Base-by-base conservation (phyloP, 2,888 invertebrate genomes). In the Lysandra coridon region DNA sequence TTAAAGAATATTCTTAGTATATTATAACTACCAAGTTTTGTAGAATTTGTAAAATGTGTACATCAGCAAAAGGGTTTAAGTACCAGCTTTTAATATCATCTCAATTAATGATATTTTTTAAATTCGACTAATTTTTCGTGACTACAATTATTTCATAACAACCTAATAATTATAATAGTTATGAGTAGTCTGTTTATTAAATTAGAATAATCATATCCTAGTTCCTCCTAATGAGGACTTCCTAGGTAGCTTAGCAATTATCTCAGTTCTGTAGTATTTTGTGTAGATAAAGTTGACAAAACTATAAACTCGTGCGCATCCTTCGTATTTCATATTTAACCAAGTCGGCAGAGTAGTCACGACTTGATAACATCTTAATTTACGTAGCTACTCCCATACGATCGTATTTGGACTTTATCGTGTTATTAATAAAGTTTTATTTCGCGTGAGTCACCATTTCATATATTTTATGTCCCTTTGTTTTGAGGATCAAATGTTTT, bases 301-400 rank as follows among this genome's bases (percentile, higher is more conserved):
- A 44, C 40, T 49, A 75, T 75, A 75, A 75, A 49, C 75, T 75
- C 44, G 44, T 76, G 76, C 76, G 53, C 76, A 76, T 76, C 76
- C 76, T 37, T 30, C 76, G 49, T 76, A 79, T 74, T 74, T 79
- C 79, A 79, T 79, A 79, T 79, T 79, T 79, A 79, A 74, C 74
- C 33, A 79, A 75, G 74, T 60, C 49, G 73, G 60, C 81, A 81
- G 78, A 78, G 74, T 37, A 83, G 82, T 83, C 83, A 82, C 81
- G 82, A 80, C 77, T 74, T 78, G 86, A 87, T 87, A 88, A 83
- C 80, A 93, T 93, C 93, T 92, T 91, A 91, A 91, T 92, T 90
- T 90, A 84, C 85, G 83, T 84, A 87, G 88, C n/a, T 75, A 75
- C 44, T 60, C 60, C 60, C 33, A 23, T 37, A 40, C 60, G 23